Evolutionary conservation across 2,113 vertebrate species (phyloP).

Genomic region (Pteropus alecto): DNA sequence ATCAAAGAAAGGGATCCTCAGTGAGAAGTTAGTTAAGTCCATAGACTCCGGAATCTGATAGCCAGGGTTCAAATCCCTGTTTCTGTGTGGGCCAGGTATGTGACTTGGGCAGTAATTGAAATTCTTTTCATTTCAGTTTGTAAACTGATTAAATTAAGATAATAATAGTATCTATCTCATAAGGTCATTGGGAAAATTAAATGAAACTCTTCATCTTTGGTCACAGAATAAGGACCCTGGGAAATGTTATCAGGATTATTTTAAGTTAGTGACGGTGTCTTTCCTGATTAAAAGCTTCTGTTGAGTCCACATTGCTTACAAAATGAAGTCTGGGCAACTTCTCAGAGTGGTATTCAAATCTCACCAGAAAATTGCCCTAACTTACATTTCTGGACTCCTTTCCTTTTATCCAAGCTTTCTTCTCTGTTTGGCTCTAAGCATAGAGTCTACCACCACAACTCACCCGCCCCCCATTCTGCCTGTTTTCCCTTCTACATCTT

Average conservation of each 20-base stretch:
- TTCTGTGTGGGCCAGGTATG: background rate
- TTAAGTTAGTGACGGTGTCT: background rate
- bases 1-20: background rate
- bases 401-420: background rate
- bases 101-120: background rate
- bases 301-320: background rate
- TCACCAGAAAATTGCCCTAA: background rate
- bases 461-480: background rate
- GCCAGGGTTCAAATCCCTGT: background rate
- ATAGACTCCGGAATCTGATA: background rate
- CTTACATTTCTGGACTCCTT: background rate
- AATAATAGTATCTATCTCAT: background rate
- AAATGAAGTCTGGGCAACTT: background rate
- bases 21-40: background rate
- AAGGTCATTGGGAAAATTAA: constrained; percentile 1
- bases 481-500: background rate
- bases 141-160: background rate
- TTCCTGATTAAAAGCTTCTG: background rate
- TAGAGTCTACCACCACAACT: background rate
- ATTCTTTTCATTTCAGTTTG: background rate
- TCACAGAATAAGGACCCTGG: background rate
- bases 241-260: background rate
- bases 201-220: background rate
- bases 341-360: background rate
- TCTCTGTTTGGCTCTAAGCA: background rate